These are phyloP conservation scores for Stenodera caucasica DNA, from an alignment of 2,888 invertebrate genomes.

Conservation along the genomic window DNA sequence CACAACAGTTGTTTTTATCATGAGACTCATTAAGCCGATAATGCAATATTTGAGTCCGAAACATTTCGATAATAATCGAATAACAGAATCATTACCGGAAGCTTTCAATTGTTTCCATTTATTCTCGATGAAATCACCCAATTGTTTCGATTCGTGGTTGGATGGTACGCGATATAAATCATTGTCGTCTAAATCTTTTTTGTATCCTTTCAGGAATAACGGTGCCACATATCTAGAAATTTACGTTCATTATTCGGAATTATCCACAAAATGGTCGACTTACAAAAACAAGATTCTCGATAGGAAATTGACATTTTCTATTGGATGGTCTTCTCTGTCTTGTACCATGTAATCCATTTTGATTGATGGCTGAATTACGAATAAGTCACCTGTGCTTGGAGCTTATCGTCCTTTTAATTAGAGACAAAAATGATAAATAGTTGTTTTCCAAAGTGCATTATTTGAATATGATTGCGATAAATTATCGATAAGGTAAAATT, in stretches of 20 bases:
- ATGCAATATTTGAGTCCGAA: conserved; percentile 21
- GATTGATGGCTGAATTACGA: no score
- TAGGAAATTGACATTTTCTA: conserved; percentile 38
- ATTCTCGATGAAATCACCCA: conserved; percentile 42
- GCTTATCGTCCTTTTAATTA: not conserved
- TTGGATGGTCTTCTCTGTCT: conserved; percentile 26
- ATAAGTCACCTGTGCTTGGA: no score
- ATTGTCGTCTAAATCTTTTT: conserved; percentile 63
- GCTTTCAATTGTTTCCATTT: conserved; percentile 36
- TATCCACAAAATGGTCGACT: conserved; percentile 46
- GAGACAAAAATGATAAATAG: not conserved
- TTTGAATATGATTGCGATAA: no score
- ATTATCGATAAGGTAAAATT: no score
- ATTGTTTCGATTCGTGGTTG: conserved; percentile 42
- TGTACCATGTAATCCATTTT: not conserved
- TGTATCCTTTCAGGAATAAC: conserved; percentile 66
- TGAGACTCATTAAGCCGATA: conserved; percentile 16
- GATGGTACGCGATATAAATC: conserved; percentile 61
- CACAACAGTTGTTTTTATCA: conserved; percentile 22
- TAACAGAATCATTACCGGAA: conserved; percentile 18
- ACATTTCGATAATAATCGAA: conserved; percentile 17
- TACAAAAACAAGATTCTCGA: conserved; percentile 40
- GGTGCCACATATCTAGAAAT: conserved; percentile 66
- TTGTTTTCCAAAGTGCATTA: no score
- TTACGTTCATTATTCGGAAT: conserved; percentile 49